Base-by-base conservation (phyloP, 2,113 vertebrate genomes). In the Lethenteron reissneri region DNA sequence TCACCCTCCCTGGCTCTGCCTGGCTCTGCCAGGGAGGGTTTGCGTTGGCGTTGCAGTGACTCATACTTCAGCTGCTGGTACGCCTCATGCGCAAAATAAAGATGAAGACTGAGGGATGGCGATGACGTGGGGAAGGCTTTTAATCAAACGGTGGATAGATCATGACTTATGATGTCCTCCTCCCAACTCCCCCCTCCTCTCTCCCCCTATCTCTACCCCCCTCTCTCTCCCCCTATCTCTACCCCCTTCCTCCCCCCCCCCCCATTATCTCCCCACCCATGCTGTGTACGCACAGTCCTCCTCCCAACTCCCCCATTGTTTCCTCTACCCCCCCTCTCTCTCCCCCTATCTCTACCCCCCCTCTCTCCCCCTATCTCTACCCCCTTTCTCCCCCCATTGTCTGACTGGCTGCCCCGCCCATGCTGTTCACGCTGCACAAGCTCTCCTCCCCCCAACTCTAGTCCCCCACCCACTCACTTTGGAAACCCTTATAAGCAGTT, bases 121-220 rank as follows among this genome's bases (percentile, higher is more conserved):
- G 41, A 41, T 41, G 41, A 41, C 41, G 41, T 41, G 41, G 41
- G 41, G 41, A 41, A 41, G 41, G 6, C 6, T 41, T 41, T 41
- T 41, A 41, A 41, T 41, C 41, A 41, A 41, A 41, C 6, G 41
- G 41, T 41, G 6, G 41, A 41, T 41, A 41, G 41, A 41, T 41
- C 41, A 41, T 41, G 41, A 41, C 41, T 6, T 41, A 41, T 41
- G 41, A 41, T 41, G 41, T 41, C 41, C 41, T 41, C 41, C 41
- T 41, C 41, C 60, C 60, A 64, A 64, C 60, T 64, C 60, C 60
- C 60, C 60, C 60, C 60, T 3, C 60, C 60, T 64, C 60, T 64
- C 60, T 17, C 3, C 60, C 60, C 60, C 60, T 17, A 5, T 64
- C 60, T 15, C 14, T 19, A 15, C 60, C 60, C 60, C 60, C 60